phyloP scores from a whole-genome alignment of 2,797 vertebrate species.

The Somateria mollissima region DNA sequence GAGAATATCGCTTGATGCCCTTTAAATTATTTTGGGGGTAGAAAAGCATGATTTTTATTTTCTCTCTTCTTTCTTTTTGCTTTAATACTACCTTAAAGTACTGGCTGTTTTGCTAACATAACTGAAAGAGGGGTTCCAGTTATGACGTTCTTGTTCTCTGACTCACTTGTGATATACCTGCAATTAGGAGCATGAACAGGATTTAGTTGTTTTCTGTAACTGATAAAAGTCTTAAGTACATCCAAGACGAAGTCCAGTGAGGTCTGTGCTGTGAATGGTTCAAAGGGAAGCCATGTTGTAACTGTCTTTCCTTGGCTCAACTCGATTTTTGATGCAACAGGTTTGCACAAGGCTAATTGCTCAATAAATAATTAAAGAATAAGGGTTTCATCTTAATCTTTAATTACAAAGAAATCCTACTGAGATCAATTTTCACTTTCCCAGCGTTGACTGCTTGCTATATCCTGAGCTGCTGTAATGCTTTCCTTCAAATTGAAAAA shows the following conservation, averaged over 20 bases:
- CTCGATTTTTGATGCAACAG: not conserved
- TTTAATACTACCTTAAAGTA: not conserved
- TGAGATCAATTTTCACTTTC: not conserved
- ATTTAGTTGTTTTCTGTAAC: not conserved
- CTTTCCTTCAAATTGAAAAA: not conserved
- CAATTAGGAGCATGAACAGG: not conserved
- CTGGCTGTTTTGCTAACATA: not conserved
- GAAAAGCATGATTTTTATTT: not conserved
- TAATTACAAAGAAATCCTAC: not conserved
- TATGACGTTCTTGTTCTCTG: not conserved
- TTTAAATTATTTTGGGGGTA: not conserved
- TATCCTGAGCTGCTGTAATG: not conserved
- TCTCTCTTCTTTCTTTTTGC: not conserved
- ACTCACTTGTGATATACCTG: not conserved
- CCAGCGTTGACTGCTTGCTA: not conserved
- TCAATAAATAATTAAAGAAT: not conserved
- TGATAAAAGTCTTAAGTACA: not conserved
- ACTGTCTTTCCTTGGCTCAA: not conserved
- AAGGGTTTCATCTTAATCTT: not conserved
- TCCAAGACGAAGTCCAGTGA: not conserved
- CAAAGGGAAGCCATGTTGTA: not conserved
- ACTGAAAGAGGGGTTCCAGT: not conserved
- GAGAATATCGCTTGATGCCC: not conserved
- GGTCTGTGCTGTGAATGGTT: not conserved
- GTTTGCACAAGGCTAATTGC: not conserved